Conservation (phyloP, 2,888 invertebrate species). For the Drosophila buzzatii region DNA sequence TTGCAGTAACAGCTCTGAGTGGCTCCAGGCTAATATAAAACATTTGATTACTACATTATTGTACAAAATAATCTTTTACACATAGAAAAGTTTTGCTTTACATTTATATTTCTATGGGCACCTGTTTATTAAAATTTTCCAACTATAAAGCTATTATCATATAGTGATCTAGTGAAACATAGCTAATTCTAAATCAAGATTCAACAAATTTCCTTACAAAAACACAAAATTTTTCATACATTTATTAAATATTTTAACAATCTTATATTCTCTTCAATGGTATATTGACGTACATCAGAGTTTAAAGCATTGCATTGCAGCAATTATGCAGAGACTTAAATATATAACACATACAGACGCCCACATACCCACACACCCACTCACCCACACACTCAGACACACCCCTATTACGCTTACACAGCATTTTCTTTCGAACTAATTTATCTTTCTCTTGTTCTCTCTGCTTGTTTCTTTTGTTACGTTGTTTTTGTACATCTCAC, state of each 20-base stretch:
- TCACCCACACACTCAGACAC: neutral
- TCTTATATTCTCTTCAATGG: neutral
- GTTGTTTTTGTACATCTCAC: constrained; percentile 18
- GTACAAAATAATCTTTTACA: neutral
- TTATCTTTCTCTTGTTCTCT: constrained; percentile 34
- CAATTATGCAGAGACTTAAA: neutral
- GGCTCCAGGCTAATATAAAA: neutral
- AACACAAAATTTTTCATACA: neutral
- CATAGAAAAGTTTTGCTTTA: neutral
- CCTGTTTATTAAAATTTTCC: neutral
- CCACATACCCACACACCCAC: neutral
- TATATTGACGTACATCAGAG: neutral
- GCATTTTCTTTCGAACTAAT: constrained; percentile 37
- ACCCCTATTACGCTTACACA: constrained; percentile 15
- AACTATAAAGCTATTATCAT: neutral
- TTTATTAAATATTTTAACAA: neutral
- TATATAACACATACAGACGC: neutral
- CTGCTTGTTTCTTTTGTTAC: constrained; percentile 23
- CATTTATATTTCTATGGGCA: neutral
- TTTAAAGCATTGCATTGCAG: neutral
- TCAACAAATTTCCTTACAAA: neutral
- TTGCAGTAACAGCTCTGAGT: neutral
- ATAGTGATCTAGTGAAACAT: neutral
- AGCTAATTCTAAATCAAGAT: neutral
- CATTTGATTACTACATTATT: neutral